These are phyloP conservation scores for Eristalis arbustorum DNA, from an alignment of 2,888 invertebrate species.

Conservation along the genomic window DNA sequence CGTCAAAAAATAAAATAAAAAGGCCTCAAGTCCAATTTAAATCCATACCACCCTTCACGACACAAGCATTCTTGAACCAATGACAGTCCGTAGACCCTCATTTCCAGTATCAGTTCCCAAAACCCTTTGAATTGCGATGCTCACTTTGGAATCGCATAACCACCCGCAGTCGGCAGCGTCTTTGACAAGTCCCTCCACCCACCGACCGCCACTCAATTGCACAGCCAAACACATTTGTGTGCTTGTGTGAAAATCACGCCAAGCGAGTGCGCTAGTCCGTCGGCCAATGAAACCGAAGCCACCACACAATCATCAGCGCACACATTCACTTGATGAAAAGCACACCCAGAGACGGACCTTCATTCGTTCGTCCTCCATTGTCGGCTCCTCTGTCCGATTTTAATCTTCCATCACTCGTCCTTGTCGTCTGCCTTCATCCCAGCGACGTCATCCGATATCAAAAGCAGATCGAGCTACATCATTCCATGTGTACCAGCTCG, in stretches of 20 bases:
- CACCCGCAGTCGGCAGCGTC: not conserved
- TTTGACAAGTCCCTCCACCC: not conserved
- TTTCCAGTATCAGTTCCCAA: not conserved
- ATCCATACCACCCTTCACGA: too few species aligned
- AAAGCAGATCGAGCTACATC: conserved; percentile 52
- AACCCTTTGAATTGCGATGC: not conserved
- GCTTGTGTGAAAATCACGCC: not conserved
- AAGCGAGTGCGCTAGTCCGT: not conserved
- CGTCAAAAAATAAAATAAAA: too few species aligned
- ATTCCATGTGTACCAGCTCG: not conserved
- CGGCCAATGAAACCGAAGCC: conserved; percentile 19
- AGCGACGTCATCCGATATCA: conserved; percentile 57
- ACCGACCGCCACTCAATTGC: not conserved
- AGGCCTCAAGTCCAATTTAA: too few species aligned
- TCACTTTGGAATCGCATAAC: not conserved
- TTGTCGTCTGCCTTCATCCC: conserved; percentile 16
- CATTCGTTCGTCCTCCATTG: conserved; percentile 40
- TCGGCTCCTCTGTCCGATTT: conserved; percentile 25
- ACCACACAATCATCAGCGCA: conserved; percentile 22
- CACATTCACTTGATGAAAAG: conserved; percentile 34
- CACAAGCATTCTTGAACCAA: too few species aligned
- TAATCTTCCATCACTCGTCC: conserved; percentile 65
- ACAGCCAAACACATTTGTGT: not conserved
- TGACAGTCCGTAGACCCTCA: not conserved
- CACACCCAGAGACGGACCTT: conserved; percentile 6